Conservation (phyloP, 2,797 vertebrate species). For the Anguilla pacifica region DNA sequence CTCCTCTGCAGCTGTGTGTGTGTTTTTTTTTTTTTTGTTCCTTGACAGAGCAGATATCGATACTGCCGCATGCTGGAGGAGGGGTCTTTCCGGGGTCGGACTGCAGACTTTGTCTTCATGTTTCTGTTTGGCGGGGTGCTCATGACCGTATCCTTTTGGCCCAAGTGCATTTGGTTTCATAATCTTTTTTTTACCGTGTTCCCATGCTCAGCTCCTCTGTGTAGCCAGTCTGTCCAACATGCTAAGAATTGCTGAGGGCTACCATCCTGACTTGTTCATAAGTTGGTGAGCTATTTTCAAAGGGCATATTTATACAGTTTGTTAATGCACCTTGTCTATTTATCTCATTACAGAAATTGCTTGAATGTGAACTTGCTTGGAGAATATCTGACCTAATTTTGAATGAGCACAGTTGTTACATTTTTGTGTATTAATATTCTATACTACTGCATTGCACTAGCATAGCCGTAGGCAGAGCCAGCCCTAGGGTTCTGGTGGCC, state of each 20-base stretch:
- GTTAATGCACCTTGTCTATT: constrained; percentile 32
- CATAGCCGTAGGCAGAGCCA: background rate
- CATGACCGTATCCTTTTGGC: constrained; percentile 83
- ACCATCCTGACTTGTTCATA: constrained; percentile 18
- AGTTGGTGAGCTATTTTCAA: constrained; percentile 34
- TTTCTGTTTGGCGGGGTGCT: constrained; percentile 83
- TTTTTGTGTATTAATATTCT: constrained; percentile 18
- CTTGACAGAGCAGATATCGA: constrained; percentile 73
- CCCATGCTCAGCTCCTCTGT: constrained; percentile 30
- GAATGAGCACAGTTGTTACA: background rate
- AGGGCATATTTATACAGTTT: constrained; percentile 29
- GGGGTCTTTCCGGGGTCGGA: constrained; percentile 82
- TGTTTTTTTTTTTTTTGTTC: constrained; percentile 22
- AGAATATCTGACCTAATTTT: background rate
- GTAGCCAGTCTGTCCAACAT: constrained; percentile 7
- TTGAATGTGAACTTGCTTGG: background rate
- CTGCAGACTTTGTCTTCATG: constrained; percentile 86
- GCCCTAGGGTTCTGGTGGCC: background rate
- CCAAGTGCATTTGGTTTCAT: background rate
- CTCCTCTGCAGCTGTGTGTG: constrained; percentile 19
- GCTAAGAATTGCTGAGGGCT: constrained; percentile 52
- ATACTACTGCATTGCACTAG: background rate
- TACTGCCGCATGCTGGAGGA: constrained; percentile 89
- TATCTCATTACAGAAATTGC: constrained; percentile 27
- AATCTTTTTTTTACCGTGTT: background rate